A percentile compares a stretch with the other conserved stretches of the same genome.
These are phyloP conservation scores for Ascaphus truei DNA, from an alignment of 2,113 vertebrate species.

Conservation along the genomic window DNA sequence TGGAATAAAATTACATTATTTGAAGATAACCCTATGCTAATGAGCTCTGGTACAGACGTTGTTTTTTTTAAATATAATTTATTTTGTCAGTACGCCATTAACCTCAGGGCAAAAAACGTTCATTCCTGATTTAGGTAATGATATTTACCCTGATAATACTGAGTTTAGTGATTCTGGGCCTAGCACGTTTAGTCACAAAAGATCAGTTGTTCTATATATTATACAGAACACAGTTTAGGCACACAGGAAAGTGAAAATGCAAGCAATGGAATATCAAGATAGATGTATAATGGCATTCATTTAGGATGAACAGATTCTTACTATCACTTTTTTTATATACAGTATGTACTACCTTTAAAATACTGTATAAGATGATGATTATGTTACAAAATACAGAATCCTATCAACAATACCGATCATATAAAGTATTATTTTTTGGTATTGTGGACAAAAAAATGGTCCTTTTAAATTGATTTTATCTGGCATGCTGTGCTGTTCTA, in stretches of 20 bases:
- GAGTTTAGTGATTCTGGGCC: no score
- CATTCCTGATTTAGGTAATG: no score
- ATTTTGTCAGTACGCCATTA: no score
- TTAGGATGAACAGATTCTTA: not conserved
- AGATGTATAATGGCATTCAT: not conserved
- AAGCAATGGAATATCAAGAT: not conserved
- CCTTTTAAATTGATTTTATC: constrained; percentile 26
- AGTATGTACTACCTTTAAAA: constrained; percentile 11
- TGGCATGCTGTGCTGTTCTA: constrained; percentile 11
- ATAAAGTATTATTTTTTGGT: not conserved
- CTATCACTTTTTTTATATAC: not conserved
- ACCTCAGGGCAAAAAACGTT: no score
- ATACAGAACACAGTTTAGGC: not conserved
- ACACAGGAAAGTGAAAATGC: constrained; percentile 1
- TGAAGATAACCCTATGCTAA: no score
- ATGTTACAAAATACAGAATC: not conserved
- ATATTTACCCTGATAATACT: no score
- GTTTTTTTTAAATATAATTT: no score
- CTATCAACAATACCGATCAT: constrained; percentile 8
- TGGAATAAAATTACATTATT: no score
- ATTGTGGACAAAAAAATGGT: constrained; percentile 9
- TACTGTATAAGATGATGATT: constrained; percentile 12
- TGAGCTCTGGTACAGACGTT: no score
- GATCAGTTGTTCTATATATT: not conserved
- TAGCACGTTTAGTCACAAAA: not conserved